phyloP scores from a whole-genome alignment of 2,797 vertebrate genomes.

The Danionella dracula region DNA sequence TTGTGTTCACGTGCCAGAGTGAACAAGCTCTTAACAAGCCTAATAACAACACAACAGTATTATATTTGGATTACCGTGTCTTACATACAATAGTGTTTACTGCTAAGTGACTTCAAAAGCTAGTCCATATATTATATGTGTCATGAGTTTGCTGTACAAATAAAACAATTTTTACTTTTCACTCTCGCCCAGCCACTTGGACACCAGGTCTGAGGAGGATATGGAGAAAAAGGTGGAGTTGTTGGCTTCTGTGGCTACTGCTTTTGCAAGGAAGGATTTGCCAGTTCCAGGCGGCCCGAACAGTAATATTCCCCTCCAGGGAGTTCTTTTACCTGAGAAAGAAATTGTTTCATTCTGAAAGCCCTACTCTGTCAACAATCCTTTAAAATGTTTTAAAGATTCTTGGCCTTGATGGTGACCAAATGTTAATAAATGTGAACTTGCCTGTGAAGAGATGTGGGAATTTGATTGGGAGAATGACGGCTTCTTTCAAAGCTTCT shows the following conservation, averaged over 20 bases:
- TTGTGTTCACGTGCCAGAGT: conserved; percentile 90
- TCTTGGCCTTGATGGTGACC: too few relatives aligned
- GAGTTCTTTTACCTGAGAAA: conserved; percentile 87
- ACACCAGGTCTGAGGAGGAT: conserved; percentile 95
- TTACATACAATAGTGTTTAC: too few relatives aligned
- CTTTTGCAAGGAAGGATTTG: conserved; percentile 98
- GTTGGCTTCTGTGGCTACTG: conserved; percentile 97
- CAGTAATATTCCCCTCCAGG: conserved; percentile 93
- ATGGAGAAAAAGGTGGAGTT: conserved; percentile 98
- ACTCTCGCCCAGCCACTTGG: conserved; percentile 98
- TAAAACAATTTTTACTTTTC: too few relatives aligned
- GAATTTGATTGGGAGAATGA: conserved; percentile 98
- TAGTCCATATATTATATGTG: too few relatives aligned
- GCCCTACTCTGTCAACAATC: too few relatives aligned
- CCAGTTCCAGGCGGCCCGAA: conserved; percentile 97
- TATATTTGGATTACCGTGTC: too few relatives aligned
- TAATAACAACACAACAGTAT: conserved; percentile 48
- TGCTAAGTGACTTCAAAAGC: too few relatives aligned
- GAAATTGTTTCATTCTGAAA: not conserved
- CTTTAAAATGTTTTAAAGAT: too few relatives aligned
- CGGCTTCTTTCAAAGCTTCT: conserved; percentile 96
- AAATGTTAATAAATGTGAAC: not conserved
- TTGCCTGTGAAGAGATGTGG: conserved; percentile 98
- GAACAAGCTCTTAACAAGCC: conserved; percentile 95
- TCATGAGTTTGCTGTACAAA: too few relatives aligned